Base-by-base conservation (phyloP, 2,113 vertebrate species). In the Macquaria australasica region DNA sequence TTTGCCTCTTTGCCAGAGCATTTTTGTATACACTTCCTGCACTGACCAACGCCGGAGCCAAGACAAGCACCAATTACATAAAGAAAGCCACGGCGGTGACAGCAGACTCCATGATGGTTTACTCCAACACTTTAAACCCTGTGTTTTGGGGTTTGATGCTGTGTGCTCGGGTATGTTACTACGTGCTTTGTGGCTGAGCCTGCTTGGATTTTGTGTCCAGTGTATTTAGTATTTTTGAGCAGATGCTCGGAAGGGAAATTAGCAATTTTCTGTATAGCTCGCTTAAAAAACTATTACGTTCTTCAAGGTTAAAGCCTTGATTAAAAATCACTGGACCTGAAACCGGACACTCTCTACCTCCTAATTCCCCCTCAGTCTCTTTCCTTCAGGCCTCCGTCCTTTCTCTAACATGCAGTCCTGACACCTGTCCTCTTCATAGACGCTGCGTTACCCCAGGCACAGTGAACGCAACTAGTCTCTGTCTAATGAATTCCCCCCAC, bases 101-200 rank as follows among this genome's bases (percentile, higher is more conserved):
- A 80, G 89, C 79, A 41, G 78, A 79, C 87, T 43, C 76, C 76
- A n/a, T 59, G 64, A 90, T 92, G 91, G 86, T 91, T 92, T 88
- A 64, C 85, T 91, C n/a, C 77, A 67, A 70, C 69, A 64, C 84
- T 92, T 88, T 50, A 78, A 88, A 92, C 78, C 88, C 88, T 90
- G 88, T 92, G 88, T 92, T 93, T 93, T 83, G 91, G 85, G 92
- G 90, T 94, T 90, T 86, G 75, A 77, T 82, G 37, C 87, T 79
- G 79, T 87, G 83, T 67, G 76, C 82, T 88, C 14, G 41, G 73
- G 73, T 72, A 64, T 90, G 86, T 83, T 86, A 43, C 67, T 75
- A 64, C 68, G 64, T 28, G 82, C 87, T 88, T 76, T 89, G 89
- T 67, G 92, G 88, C 68, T 73, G 41, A 23, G 56, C 34, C 72